These are phyloP conservation scores for Ammodramus savannarum DNA, from an alignment of 2,113 vertebrate species.

Conservation along the genomic window DNA sequence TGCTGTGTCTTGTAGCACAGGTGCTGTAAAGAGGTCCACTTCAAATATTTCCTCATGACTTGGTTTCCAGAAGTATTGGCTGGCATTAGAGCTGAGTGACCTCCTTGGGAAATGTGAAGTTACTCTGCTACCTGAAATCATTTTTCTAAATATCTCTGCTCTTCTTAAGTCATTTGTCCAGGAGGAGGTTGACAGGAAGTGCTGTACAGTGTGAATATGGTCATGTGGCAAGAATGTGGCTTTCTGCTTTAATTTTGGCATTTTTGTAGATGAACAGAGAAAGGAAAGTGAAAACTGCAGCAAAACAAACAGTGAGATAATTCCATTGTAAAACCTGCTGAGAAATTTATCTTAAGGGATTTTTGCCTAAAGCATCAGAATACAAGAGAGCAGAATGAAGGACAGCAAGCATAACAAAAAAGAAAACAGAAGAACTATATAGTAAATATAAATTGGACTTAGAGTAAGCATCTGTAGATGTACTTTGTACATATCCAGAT, in stretches of 20 bases:
- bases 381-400: not conserved
- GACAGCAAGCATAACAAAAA: not conserved
- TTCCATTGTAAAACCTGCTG: not conserved
- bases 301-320: not conserved
- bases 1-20: not conserved
- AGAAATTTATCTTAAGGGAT: not conserved
- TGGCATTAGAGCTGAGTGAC: not conserved
- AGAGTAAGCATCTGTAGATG: not conserved
- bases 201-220: not conserved
- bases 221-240: not conserved
- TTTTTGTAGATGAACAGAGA: not conserved
- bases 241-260: not conserved
- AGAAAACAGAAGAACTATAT: not conserved
- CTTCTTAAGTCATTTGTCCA: not conserved
- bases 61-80: not conserved
- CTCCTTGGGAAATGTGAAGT: not conserved
- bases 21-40: not conserved
- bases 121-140: not conserved
- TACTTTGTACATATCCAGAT: not conserved
- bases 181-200: not conserved
- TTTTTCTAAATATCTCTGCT: not conserved
- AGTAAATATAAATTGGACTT: not conserved
- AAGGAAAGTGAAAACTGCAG: not conserved
- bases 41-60: not conserved
- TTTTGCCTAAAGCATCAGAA: not conserved